These are phyloP conservation scores for Ptyas mucosa DNA, from an alignment of 2,113 vertebrate species.

Conservation along the genomic window DNA sequence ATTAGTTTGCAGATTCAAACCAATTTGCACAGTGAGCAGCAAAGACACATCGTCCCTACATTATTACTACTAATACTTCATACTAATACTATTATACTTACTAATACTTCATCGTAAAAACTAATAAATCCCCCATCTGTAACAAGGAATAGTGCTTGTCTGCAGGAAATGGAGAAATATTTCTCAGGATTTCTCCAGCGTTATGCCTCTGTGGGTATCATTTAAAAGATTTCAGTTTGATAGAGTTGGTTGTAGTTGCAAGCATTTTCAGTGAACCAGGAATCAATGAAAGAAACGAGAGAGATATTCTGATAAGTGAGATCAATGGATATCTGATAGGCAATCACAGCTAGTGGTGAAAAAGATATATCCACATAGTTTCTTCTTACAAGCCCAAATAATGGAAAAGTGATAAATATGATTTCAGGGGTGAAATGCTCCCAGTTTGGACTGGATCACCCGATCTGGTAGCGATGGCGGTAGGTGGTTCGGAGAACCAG, in stretches of 20 bases:
- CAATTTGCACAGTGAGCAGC: neutral
- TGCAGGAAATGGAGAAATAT: neutral
- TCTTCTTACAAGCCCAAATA: neutral
- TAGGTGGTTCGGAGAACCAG: no score
- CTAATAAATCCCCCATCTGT: neutral
- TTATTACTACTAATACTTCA: neutral
- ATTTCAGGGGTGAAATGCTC: no score
- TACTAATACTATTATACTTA: neutral
- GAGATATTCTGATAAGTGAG: neutral
- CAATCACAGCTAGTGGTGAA: neutral
- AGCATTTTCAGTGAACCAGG: neutral
- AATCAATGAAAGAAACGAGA: neutral
- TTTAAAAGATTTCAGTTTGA: neutral
- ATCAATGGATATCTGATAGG: conserved; percentile 5
- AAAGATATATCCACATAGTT: conserved; percentile 5
- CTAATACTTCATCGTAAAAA: neutral
- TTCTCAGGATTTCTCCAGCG: neutral
- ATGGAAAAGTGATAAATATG: neutral
- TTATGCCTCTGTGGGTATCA: neutral
- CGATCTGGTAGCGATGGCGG: no score
- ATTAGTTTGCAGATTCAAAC: neutral
- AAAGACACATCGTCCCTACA: neutral
- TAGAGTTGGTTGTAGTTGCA: neutral
- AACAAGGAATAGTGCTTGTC: neutral
- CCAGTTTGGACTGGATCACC: no score